These are phyloP conservation scores for Heliornis fulica DNA, from an alignment of 2,113 vertebrate genomes.

Conservation along the genomic window DNA sequence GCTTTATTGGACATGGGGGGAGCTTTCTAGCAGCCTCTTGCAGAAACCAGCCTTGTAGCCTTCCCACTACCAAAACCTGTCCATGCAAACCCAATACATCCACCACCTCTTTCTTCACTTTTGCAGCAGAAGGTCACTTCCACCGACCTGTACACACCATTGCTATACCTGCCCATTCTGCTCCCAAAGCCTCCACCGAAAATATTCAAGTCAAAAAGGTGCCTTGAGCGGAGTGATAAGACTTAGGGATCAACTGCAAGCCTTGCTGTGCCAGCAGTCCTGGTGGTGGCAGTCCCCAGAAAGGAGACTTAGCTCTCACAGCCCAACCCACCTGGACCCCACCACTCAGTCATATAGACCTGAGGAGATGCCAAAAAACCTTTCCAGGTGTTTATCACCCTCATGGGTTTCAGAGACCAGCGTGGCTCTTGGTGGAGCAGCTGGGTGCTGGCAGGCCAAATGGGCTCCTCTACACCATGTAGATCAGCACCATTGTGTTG, in stretches of 20 bases:
- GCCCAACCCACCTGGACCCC: background rate
- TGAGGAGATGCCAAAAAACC: background rate
- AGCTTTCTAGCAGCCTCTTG: no score
- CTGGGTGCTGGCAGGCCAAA: background rate
- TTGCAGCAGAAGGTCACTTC: background rate
- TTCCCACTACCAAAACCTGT: no score
- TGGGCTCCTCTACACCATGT: background rate
- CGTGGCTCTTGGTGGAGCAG: background rate
- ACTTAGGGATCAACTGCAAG: background rate
- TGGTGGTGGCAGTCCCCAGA: background rate
- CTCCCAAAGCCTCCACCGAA: background rate
- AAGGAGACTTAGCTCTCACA: fast-evolving
- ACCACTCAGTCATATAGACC: fast-evolving
- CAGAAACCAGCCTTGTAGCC: no score
- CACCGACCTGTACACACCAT: background rate
- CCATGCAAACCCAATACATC: background rate
- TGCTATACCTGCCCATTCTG: background rate
- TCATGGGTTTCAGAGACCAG: fast-evolving
- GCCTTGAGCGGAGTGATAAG: no score
- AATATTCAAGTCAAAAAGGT: background rate
- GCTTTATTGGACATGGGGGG: no score
- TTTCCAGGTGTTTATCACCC: background rate
- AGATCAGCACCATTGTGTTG: background rate
- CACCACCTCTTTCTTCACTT: fast-evolving
- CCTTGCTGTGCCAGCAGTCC: background rate